Percentiles rank a stretch among this genome's conserved stretches.
phyloP scores from a whole-genome alignment of 1,140 invertebrate species.

The Asobara japonica region DNA sequence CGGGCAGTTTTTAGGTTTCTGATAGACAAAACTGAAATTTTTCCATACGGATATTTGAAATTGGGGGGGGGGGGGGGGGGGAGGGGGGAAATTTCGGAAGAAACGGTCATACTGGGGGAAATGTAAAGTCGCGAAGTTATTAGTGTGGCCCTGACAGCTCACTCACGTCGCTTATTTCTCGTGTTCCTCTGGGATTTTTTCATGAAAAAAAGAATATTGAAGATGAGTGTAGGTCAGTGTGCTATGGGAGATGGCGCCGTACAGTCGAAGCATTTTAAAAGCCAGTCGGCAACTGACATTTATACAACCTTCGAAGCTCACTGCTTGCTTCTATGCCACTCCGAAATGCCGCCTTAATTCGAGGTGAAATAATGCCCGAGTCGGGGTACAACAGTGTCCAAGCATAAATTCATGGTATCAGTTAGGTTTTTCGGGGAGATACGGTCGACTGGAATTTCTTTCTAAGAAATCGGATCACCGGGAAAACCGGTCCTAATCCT shows the following conservation, averaged over 20 bases:
- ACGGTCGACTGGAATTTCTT: neutral
- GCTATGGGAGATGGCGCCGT: slow-evolving; percentile 3
- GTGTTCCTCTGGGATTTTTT: no score
- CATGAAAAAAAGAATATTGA: neutral
- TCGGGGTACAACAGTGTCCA: neutral
- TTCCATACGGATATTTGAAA: no score
- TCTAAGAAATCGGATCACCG: neutral
- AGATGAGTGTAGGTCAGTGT: slow-evolving; percentile 16
- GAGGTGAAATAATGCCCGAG: neutral
- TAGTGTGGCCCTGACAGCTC: no score
- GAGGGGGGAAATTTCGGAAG: no score
- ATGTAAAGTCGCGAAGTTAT: no score
- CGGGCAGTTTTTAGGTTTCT: no score
- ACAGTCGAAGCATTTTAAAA: slow-evolving; percentile 4
- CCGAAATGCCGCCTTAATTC: neutral
- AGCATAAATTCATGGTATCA: neutral
- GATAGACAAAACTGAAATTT: no score
- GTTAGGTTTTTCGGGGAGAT: neutral
- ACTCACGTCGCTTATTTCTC: no score
- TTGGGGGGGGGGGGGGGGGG: no score
- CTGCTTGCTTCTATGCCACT: neutral
- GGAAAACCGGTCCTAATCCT: slow-evolving; percentile 1
- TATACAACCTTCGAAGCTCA: slow-evolving; percentile 5
- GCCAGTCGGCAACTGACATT: slow-evolving; percentile 8
- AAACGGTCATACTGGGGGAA: no score